phyloP scores from a whole-genome alignment of 2,113 vertebrate species.

The Ia io region DNA sequence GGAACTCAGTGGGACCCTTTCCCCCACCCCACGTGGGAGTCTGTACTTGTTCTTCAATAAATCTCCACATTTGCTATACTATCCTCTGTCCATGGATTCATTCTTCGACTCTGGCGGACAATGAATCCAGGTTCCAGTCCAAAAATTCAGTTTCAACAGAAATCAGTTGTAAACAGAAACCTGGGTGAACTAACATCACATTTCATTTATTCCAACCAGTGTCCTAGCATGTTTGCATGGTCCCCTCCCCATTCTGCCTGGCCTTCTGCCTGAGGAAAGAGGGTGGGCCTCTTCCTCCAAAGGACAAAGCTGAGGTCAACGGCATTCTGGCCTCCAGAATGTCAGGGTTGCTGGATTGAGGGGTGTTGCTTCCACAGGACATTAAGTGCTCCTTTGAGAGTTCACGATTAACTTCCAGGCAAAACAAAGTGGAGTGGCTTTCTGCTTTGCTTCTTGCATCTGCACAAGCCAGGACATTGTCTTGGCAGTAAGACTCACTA shows the following conservation, averaged over 20 bases:
- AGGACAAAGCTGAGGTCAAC: neutral
- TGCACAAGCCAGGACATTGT: neutral
- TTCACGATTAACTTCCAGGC: neutral
- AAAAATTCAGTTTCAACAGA: neutral
- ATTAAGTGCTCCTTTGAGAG: slow-evolving; percentile 26
- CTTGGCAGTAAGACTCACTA: neutral
- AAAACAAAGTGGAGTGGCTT: slow-evolving; percentile 9
- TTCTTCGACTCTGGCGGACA: no score
- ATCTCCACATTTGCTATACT: no score
- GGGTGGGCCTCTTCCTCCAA: neutral
- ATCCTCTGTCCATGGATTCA: no score
- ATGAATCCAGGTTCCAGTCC: no score
- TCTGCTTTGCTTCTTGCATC: slow-evolving; percentile 29
- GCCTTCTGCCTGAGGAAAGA: neutral
- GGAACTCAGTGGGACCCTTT: no score
- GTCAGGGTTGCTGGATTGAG: neutral
- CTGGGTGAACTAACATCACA: neutral
- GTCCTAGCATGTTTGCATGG: neutral
- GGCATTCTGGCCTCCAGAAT: neutral
- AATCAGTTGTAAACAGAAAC: neutral
- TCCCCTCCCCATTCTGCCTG: neutral
- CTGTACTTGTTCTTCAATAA: no score
- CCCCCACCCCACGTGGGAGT: no score
- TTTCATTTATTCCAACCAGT: neutral
- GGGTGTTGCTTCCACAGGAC: neutral